Base-by-base conservation (phyloP, 2,113 vertebrate genomes). In the Ascaphus truei region DNA sequence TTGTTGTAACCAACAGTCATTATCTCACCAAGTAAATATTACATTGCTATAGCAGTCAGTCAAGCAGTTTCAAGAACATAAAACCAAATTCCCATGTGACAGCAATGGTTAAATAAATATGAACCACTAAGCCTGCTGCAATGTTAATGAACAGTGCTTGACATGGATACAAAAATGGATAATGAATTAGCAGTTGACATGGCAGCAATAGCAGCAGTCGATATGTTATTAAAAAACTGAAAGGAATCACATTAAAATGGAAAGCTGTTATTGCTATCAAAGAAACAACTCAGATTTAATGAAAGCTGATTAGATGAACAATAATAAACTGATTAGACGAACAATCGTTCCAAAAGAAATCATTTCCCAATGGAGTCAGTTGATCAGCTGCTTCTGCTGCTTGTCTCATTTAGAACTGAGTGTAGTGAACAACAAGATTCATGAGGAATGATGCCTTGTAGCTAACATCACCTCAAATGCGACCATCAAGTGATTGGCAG, bases 251-350 rank as follows among this genome's bases (percentile, higher is more conserved):
- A 52, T n/a, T n/a, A n/a, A n/a, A n/a, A 13, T 20, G 25, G 9
- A 26, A 29, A 65, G 48, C 33, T 39, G 34, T 65, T 53, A 53
- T 27, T 27, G 23, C 4, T 27, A 29, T 52, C 50, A 52, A 27
- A 27, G 25, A 11, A n/a, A 51, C 20, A 26, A 52, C 18, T 23
- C 47, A 36, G 31, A 36, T 36, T 3, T 37, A 64, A 39, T 51
- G 36, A 53, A 34, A 41, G 23, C 9, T 65, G 48, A 65, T 65
- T 65, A 65, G 48, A 39, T 26, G n/a, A 45, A n/a, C 58, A 61
- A 53, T 52, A n/a, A n/a, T n/a, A 34, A 41, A n/a, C 9, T 65
- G 48, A 65, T 65, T 65, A 65, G 48, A 39, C 18, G n/a, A 45
- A n/a, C 58, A 61, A 53, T 52, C 48, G 39, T 9, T 52, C 26